These are phyloP conservation scores for Germaria angustata DNA, from an alignment of 2,888 invertebrate species.

Conservation along the genomic window DNA sequence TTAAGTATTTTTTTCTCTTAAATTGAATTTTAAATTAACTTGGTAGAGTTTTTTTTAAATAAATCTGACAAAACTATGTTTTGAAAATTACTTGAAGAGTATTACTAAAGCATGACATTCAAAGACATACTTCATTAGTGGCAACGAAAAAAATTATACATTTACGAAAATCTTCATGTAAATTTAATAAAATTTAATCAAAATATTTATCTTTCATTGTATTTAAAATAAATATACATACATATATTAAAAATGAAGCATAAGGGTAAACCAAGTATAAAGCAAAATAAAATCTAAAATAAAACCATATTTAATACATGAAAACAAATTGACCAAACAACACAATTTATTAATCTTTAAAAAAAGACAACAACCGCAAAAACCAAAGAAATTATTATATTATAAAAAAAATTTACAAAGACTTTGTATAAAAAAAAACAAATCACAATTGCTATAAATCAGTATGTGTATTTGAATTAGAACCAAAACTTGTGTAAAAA, in stretches of 20 bases:
- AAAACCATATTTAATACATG: conserved; percentile 12
- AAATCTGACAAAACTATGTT: not conserved
- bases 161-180: conserved; percentile 32
- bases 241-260: not conserved
- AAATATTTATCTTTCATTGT: conserved; percentile 41
- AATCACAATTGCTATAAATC: conserved; percentile 12
- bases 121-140: not conserved
- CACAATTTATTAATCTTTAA: conserved; percentile 34
- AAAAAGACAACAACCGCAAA: conserved; percentile 20
- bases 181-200: conserved; percentile 15
- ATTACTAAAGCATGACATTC: not conserved
- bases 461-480: not conserved
- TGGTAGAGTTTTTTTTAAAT: too few species aligned
- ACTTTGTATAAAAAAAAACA: conserved; percentile 12
- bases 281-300: not conserved
- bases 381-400: conserved; percentile 9
- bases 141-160: not conserved
- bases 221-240: not conserved
- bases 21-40: too few species aligned
- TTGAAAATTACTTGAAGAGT: conserved; percentile 2
- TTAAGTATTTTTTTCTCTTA: too few species aligned
- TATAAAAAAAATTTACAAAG: not conserved
- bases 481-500: not conserved
- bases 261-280: not conserved
- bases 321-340: conserved; percentile 52